These are phyloP conservation scores for Helicolenus hilgendorfi DNA, from an alignment of 2,797 vertebrate species.

Conservation along the genomic window DNA sequence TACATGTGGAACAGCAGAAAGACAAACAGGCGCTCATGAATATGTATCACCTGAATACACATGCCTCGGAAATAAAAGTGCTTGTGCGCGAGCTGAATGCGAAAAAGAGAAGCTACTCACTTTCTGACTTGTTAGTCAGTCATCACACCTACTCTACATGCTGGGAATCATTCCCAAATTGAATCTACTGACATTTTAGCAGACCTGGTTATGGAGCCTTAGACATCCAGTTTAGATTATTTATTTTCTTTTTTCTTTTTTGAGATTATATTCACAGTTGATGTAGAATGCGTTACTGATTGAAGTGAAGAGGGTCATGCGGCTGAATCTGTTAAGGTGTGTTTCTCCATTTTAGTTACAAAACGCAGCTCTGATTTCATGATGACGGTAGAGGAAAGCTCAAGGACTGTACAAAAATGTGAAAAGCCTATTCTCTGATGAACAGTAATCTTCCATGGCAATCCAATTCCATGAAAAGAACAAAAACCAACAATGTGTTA, in stretches of 20 bases:
- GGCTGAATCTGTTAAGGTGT: background rate
- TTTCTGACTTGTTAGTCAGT: background rate
- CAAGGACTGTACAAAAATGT: background rate
- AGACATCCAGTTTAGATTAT: background rate
- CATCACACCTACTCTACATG: background rate
- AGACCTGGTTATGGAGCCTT: background rate
- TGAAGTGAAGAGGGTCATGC: background rate
- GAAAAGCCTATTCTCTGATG: background rate
- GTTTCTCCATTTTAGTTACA: background rate
- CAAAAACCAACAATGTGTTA: background rate
- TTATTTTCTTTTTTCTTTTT: background rate
- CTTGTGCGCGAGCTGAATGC: slow-evolving; percentile 3
- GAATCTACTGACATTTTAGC: background rate
- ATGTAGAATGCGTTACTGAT: background rate
- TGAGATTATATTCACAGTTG: no score
- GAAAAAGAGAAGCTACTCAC: background rate
- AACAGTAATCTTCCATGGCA: background rate
- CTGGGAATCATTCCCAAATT: background rate
- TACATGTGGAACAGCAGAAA: slow-evolving; percentile 6
- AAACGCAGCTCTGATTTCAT: background rate
- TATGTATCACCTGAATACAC: slow-evolving; percentile 41
- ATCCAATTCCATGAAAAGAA: background rate
- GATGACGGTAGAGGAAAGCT: background rate
- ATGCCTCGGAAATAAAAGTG: background rate
- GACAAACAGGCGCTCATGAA: slow-evolving; percentile 38